A percentile compares a stretch with the other conserved stretches of the same genome.
Evolutionary conservation across 2,797 vertebrate genomes (phyloP).

Genomic region (Nyctibius grandis): DNA sequence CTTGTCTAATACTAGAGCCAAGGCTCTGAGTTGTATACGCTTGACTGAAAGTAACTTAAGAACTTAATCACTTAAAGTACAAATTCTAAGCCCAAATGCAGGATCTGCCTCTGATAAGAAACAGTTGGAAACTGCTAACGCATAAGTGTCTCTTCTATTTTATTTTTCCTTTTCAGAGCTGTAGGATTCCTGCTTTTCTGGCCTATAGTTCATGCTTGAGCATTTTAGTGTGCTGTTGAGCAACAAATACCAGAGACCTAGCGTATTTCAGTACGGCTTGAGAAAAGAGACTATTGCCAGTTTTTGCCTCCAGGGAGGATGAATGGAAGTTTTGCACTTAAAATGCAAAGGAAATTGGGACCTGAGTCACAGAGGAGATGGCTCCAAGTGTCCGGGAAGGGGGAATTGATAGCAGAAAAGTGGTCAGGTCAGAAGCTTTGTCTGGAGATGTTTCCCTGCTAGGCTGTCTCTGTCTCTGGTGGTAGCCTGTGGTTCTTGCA

Average conservation of each 20-base stretch:
- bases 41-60: slow-evolving; percentile 32
- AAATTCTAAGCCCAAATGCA: not conserved
- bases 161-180: not conserved
- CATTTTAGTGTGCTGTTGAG: not conserved
- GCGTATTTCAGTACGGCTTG: not conserved
- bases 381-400: not conserved
- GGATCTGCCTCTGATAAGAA: slow-evolving; percentile 8
- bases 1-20: not conserved
- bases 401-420: not conserved
- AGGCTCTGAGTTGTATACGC: not conserved
- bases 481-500: not conserved
- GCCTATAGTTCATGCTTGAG: not conserved
- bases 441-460: not conserved
- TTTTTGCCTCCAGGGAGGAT: not conserved
- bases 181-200: not conserved
- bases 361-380: not conserved
- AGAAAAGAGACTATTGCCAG: not conserved
- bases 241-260: not conserved
- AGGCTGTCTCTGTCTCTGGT: not conserved
- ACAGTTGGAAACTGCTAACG: not conserved
- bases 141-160: not conserved
- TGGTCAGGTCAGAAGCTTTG: not conserved
- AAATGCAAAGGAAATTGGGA: not conserved
- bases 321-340: not conserved
- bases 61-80: slow-evolving; percentile 1